Evolutionary conservation across 2,113 vertebrate genomes (phyloP), one percentile per base, ranked within the genome.

Genomic region (Prionailurus viverrinus): DNA sequence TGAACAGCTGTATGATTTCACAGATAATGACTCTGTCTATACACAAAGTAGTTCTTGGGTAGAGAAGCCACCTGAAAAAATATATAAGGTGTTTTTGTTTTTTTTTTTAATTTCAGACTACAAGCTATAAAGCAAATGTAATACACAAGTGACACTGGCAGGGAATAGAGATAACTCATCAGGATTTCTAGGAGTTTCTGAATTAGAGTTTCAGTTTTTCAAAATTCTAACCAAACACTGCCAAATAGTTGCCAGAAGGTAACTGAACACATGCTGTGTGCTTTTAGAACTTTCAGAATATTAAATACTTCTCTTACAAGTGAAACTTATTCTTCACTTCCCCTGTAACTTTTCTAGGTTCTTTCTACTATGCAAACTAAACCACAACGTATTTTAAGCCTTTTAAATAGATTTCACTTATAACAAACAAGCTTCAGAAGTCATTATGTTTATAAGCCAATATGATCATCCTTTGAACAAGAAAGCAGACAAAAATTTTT

Each of bases 241-340:
- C 8, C 84, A 94, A 96, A 76, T 74, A 61, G 71, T 68, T 97
- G 76, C 53, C 18, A 33, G 31, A 82, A 73, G 9, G 8, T 61
- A 95, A 94, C 29, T 80, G 31, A 91, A 91, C 13, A 95, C 21
- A 89, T 1, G 45, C 21, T 51, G 25, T 65, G 63, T 69, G 63
- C 74, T 58, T 90, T 79, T 45, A 84, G 45, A 90, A 94, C 25
- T 85, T 97, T 92, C 89, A 88, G 76, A 96, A 45, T 73, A 68
- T 48, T 84, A 89, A 90, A 55, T 33, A 53, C 23, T 81, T 93
- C 96, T 65, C 69, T 93, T 53, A 92, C 4, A 90, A 97, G 36
- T 92, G 92, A 97, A 96, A 97, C 89, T 97, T 81, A 66, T 5
- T 89, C 45, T 94, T 84, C 45, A 94, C 86, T 95, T 96, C 51